Base-by-base conservation (phyloP, 1,140 invertebrate species). In the Drosophila watanabei region DNA sequence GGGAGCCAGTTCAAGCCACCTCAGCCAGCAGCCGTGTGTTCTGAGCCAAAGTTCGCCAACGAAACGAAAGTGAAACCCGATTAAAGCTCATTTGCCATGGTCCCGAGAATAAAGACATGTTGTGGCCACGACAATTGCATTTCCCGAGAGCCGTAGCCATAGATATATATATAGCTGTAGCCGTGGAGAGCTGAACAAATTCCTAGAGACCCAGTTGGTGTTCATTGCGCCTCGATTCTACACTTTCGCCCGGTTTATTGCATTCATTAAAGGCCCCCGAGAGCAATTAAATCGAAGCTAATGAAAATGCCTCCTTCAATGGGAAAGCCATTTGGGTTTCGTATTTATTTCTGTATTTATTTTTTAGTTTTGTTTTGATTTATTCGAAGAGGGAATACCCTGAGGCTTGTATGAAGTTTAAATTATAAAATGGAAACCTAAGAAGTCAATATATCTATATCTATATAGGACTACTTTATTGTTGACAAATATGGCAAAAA, bases 61-160 rank as follows among this genome's bases (percentile, higher is more conserved):
- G 49, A 52, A 77, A 85, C 68, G 82, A 88, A 88, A 88, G 84
- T 88, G 77, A 87, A 87, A 88, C 77, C 58, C 56, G 64, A 41
- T 69, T 11, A 39, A 68, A 75, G 61, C 60, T n/a, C 63, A 63
- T 87, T 87, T 52, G 64, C 20, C 69, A 80, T 73, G 84, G 71
- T 46, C 43, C 45, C 43, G 41, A 80, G 77, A 89, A 78, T 85
- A 71, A 48, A 63, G 54, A 62, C 49, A 52, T 66, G 45, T 63
- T 75, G 63, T 56, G 61, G 62, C 76, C 54, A 20, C 20, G 61
- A 69, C 65, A 65, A 59, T 49, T 71, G 66, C 52, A 41, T 41
- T 48, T 59, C 16, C 51, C 35, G 54, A 58, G 51, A 35, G 51
- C 30, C 28, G 16, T 14, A 28, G 46, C 46, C 2, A 4, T 14